Percentiles rank a stretch among this genome's conserved stretches.
phyloP scores from a whole-genome alignment of 2,888 invertebrate species.

The Siphlonurus alternatus region DNA sequence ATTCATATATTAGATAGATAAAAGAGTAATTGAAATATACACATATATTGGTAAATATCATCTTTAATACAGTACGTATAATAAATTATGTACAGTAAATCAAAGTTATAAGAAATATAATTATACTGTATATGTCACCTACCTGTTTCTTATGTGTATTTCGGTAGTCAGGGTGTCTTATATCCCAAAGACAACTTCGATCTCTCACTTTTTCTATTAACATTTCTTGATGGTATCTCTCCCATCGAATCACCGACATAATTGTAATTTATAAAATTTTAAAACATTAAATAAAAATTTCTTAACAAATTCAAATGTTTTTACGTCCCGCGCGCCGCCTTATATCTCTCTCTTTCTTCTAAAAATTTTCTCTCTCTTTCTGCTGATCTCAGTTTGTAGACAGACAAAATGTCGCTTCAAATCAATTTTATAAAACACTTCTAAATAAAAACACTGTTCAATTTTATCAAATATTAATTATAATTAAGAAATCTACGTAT shows the following conservation, averaged over 20 bases:
- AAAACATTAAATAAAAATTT: too few species aligned
- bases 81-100: too few species aligned
- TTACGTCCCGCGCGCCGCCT: neutral
- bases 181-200: neutral
- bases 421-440: neutral
- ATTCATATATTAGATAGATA: too few species aligned
- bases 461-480: too few species aligned
- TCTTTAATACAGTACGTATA: too few species aligned
- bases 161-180: neutral
- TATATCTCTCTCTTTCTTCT: neutral
- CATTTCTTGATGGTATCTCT: neutral
- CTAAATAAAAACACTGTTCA: too few species aligned
- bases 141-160: slow-evolving; percentile 1
- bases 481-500: too few species aligned
- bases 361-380: neutral
- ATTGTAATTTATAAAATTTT: too few species aligned
- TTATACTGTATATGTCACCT: too few species aligned
- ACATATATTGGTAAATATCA: too few species aligned
- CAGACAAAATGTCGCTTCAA: neutral
- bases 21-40: too few species aligned
- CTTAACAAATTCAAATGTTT: neutral
- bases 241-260: neutral
- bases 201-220: neutral
- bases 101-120: too few species aligned
- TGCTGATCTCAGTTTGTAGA: neutral